Evolutionary conservation across 1,140 invertebrate species (phyloP), one percentile per base, ranked within the genome.

Genomic region (Leptinotarsa texana): DNA sequence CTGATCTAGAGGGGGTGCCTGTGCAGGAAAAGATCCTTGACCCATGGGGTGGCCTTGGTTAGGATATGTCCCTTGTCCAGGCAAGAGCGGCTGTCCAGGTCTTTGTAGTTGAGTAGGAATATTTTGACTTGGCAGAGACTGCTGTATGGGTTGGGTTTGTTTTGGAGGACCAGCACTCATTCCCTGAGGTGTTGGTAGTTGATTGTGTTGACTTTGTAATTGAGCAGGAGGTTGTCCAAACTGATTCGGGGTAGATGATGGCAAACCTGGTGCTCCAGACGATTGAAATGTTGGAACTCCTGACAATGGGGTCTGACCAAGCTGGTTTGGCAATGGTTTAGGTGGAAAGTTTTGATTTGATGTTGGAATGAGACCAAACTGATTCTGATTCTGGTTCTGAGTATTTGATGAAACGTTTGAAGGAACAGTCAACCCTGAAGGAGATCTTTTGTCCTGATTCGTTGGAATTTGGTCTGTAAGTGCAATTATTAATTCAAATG

Each of bases 211-310:
- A 71, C 21, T 11, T 13, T 48, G 33, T 27, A 49, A 49, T 48
- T 49, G 13, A 15, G 69, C 18, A 57, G 69, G 47, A 42, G 8
- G 24, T 71, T 13, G 51, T 57, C 15, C n/a, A 57, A 57, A 57
- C 51, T 65, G 63, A 33, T 65, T 24, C 63, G 57, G 78, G 82
- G 72, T 73, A 70, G 63, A 80, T 72, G 74, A 74, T 65, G 76
- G 72, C 67, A 81, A 80, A 49, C 72, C 72, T 4, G 71, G 27
- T 61, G 72, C 27, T 57, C 51, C 51, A 57, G 51, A 1, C 15
- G 51, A 5, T 57, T 57, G 51, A 24, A 82, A 82, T 70, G 80
- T 78, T 75, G 83, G 80, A 66, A 81, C 81, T 27, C 82, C 81
- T 27, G 84, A 82, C 27, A 68, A 68, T 48, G 61, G 13, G 57